These are phyloP conservation scores for Phallusia fumigata DNA, from an alignment of 23 tunicate genomes.

Conservation along the genomic window DNA sequence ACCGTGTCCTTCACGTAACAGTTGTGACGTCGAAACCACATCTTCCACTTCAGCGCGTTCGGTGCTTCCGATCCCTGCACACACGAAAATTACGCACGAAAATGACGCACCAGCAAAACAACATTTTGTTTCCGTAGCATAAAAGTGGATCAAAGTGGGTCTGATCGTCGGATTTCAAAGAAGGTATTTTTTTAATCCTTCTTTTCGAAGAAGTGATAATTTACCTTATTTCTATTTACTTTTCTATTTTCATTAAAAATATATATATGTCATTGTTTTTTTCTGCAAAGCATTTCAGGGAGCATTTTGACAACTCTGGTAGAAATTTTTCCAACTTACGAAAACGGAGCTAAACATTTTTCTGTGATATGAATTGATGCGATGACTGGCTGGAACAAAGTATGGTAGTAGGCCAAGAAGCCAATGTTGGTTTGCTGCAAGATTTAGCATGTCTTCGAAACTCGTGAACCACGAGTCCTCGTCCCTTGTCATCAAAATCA, in stretches of 20 bases:
- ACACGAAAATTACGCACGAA: no score
- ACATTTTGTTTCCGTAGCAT: no score
- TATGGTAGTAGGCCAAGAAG: not conserved
- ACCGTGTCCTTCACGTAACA: conserved; percentile 24
- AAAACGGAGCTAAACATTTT: not conserved
- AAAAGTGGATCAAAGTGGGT: no score
- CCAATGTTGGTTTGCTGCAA: not conserved
- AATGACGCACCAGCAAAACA: no score
- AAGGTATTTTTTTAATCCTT: no score
- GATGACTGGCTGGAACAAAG: not conserved
- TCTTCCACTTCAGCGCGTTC: conserved; percentile 25
- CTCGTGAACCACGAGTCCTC: conserved; percentile 31
- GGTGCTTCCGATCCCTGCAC: conserved; percentile 3
- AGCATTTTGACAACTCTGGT: no score
- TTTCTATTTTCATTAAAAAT: no score
- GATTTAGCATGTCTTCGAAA: conserved; percentile 18
- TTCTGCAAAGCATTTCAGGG: not conserved
- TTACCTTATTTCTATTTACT: no score
- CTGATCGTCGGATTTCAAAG: no score
- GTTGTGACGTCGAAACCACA: conserved; percentile 16
- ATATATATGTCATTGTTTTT: no score
- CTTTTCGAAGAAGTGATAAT: no score
- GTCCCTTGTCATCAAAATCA: conserved; percentile 16
- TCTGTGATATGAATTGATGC: not conserved
- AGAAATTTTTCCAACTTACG: not conserved